Evolutionary conservation across 2,797 vertebrate species (phyloP), one percentile per base, ranked within the genome.

Genomic region (Centroberyx gerrardi): DNA sequence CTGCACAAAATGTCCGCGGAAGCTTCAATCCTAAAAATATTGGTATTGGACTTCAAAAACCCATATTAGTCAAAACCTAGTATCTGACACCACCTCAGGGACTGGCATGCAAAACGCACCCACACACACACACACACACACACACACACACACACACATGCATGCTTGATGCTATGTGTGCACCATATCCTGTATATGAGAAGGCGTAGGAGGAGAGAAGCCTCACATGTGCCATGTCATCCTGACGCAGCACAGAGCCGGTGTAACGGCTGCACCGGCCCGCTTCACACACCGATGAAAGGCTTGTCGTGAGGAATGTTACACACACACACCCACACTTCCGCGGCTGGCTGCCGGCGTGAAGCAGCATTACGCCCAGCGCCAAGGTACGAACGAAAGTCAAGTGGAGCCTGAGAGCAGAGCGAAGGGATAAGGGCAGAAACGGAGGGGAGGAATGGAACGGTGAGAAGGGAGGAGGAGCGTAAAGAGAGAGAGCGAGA

Each of bases 171-270:
- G 76, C 84, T n/a, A 82, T 80, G 84, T 81, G 81, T 86, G 28
- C 15, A 52, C 33, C 33, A 36, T 89, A 78, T 74, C 72, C 75
- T 59, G 80, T 60, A 78, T 92, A 76, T 76, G 82, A 84, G 75
- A 76, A 55, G 29, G 73, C 7, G 80, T 84, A 83, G 89, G 81
- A 86, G 84, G 87, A 90, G 67, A 81, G 58, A 9, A 72, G 74
- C 77, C 80, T 85, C 81, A 83, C 84, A 86, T 88, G 82, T 88
- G 88, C 78, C 80, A 61, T 90, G 88, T 90, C 91, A 92, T 90
- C 89, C 87, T 86, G 87, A 90, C 85, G 83, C 88, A 82, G 83
- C 78, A 74, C 75, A 46, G 83, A 89, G 84, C 85, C 82, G 86
- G 61, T 87, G 84, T 84, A 91, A 87, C 79, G 78, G 74, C 89